Evolutionary conservation across 2,113 vertebrate species (phyloP).

Genomic region (Gorsachius goisagi): DNA sequence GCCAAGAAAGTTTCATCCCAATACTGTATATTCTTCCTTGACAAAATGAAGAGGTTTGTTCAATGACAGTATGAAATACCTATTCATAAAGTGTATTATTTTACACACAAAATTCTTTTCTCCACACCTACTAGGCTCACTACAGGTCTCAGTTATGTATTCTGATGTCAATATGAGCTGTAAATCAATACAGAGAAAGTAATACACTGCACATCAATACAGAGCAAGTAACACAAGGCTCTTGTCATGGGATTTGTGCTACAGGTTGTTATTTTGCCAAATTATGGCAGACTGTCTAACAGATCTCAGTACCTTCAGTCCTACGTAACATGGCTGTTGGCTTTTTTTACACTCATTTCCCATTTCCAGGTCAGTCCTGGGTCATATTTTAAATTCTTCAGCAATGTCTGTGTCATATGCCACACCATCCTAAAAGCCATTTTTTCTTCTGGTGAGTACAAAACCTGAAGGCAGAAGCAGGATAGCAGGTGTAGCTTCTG

Average conservation of each 20-base stretch:
- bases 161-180: not conserved
- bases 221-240: not conserved
- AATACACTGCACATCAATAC: not conserved
- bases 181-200: not conserved
- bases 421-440: too few relatives aligned
- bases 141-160: not conserved
- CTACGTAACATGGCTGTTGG: not conserved
- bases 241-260: not conserved
- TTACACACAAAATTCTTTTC: not conserved
- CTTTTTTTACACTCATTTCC: not conserved
- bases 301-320: not conserved
- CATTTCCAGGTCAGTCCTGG: not conserved
- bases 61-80: not conserved
- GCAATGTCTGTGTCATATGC: too few relatives aligned
- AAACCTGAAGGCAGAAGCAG: not conserved
- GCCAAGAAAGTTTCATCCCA: not conserved
- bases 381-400: too few relatives aligned
- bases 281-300: not conserved
- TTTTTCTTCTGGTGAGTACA: not conserved
- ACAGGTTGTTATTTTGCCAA: not conserved
- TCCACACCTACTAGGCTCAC: not conserved
- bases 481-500: not conserved
- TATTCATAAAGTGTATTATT: not conserved
- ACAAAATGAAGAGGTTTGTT: not conserved
- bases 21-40: not conserved